Evolutionary conservation across 1,140 invertebrate genomes (phyloP).

Genomic region (Heliconius hewitsoni): DNA sequence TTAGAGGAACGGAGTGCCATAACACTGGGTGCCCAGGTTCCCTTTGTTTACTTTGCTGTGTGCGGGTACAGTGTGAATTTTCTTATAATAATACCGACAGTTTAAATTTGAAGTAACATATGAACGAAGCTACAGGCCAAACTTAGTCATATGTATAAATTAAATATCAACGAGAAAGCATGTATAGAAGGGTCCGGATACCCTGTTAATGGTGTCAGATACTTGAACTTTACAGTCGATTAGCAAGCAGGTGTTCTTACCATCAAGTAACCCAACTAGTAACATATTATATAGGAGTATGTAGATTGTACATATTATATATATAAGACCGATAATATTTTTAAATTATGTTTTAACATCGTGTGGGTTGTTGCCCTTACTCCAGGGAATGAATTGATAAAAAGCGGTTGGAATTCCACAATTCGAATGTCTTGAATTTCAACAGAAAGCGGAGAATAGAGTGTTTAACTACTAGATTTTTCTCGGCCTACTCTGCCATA

Average conservation of each 20-base stretch:
- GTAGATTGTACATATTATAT: neutral
- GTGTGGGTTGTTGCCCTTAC: too few relatives aligned
- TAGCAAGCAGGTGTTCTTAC: conserved; percentile 23
- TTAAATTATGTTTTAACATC: neutral
- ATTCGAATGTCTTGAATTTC: too few relatives aligned
- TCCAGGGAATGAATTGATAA: too few relatives aligned
- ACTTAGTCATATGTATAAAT: conserved; percentile 8
- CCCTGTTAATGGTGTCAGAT: conserved; percentile 27
- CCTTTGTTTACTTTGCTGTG: too few relatives aligned
- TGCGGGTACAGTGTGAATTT: too few relatives aligned
- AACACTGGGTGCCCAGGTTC: too few relatives aligned
- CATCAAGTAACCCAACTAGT: neutral
- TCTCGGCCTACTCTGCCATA: too few relatives aligned
- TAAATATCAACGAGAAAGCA: conserved; percentile 20
- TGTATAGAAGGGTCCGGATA: conserved; percentile 20
- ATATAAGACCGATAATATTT: neutral
- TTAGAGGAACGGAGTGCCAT: too few relatives aligned
- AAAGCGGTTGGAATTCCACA: too few relatives aligned
- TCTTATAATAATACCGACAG: neutral
- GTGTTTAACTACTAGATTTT: too few relatives aligned
- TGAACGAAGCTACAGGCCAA: neutral
- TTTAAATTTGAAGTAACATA: neutral
- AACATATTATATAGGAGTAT: neutral
- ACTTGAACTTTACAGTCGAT: conserved; percentile 23
- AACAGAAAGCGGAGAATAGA: too few relatives aligned